Evolutionary conservation across 2,888 invertebrate genomes (phyloP), one percentile per base, ranked within the genome.

Genomic region (Drosophila subquinaria): DNA sequence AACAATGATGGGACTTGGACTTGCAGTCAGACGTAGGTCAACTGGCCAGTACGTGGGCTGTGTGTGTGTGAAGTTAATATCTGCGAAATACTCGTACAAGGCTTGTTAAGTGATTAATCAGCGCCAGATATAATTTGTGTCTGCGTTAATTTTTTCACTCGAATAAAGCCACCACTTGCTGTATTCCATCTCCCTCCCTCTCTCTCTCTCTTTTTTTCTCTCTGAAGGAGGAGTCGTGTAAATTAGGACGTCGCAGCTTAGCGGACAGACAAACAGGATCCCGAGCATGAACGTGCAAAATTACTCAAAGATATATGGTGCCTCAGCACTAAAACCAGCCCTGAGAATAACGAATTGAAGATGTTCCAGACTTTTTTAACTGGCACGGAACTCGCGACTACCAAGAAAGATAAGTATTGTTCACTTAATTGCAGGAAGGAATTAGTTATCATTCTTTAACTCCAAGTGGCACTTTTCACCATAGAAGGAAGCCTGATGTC

Each of bases 71-170:
- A 71, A 87, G 90, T 79, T 80, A 87, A 88, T 86, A 90, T 90
- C 83, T 69, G 81, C 80, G 78, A 86, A 88, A 86, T 83, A 90
- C 87, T 88, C 77, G 81, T 86, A 90, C 89, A 86, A 76, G 82
- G 82, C 92, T 91, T 92, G 91, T 91, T 91, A 91, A 91, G 91
- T 91, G 91, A 91, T 91, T 92, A 91, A 91, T 91, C 91, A 91
- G 92, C 90, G 91, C 92, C 91, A 91, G 89, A 89, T 91, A 91
- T 91, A 91, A 92, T 91, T 91, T 92, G 90, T 87, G 90, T 90
- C 81, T 86, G 88, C 90, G 78, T 90, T 90, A 88, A 86, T 85
- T 88, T 89, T 85, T 90, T 90, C 86, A 84, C 85, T 82, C 82
- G 88, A 88, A 85, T 88, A 83, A 86, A 81, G 79, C 67, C 81